Evolutionary conservation across 2,797 vertebrate species (phyloP).

Genomic region (Tachyglossus aculeatus): DNA sequence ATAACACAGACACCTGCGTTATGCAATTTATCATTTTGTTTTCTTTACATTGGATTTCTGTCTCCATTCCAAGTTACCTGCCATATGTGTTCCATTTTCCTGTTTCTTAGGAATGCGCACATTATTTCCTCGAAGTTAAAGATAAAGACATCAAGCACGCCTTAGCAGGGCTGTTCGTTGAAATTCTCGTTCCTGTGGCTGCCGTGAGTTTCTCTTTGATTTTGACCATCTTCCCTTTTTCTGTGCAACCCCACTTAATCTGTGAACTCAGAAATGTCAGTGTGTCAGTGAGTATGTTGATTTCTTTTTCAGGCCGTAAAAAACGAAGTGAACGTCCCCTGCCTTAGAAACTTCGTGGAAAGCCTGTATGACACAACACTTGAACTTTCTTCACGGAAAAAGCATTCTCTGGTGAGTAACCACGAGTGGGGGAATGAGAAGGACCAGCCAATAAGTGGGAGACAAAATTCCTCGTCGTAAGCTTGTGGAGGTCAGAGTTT

Average conservation of each 20-base stretch:
- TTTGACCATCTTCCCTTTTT: slow-evolving; percentile 17
- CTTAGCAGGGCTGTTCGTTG: slow-evolving; percentile 96
- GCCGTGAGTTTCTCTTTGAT: slow-evolving; percentile 85
- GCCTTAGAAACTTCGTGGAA: slow-evolving; percentile 97
- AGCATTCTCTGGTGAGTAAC: slow-evolving; percentile 93
- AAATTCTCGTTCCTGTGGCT: slow-evolving; percentile 97
- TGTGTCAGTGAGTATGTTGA: slow-evolving; percentile 21
- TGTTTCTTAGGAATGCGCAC: slow-evolving; percentile 90
- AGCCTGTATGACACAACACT: slow-evolving; percentile 95
- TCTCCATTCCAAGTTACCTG: slow-evolving; percentile 14
- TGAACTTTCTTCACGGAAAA: slow-evolving; percentile 96
- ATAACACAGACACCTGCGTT: neutral
- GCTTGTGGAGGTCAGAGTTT: slow-evolving; percentile 21
- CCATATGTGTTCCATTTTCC: slow-evolving; percentile 22
- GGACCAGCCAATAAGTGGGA: too few relatives aligned
- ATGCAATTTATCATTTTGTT: neutral
- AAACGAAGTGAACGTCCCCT: slow-evolving; percentile 98
- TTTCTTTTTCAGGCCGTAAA: slow-evolving; percentile 88
- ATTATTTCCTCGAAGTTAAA: slow-evolving; percentile 98
- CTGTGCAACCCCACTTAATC: neutral
- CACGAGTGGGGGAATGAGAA: slow-evolving; percentile 9
- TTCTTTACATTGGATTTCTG: neutral
- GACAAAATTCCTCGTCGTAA: slow-evolving; percentile 40
- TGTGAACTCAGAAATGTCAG: slow-evolving; percentile 18
- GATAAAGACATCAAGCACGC: slow-evolving; percentile 99